phyloP scores from a whole-genome alignment of 2,888 invertebrate species.

The Dioctria linearis region DNA sequence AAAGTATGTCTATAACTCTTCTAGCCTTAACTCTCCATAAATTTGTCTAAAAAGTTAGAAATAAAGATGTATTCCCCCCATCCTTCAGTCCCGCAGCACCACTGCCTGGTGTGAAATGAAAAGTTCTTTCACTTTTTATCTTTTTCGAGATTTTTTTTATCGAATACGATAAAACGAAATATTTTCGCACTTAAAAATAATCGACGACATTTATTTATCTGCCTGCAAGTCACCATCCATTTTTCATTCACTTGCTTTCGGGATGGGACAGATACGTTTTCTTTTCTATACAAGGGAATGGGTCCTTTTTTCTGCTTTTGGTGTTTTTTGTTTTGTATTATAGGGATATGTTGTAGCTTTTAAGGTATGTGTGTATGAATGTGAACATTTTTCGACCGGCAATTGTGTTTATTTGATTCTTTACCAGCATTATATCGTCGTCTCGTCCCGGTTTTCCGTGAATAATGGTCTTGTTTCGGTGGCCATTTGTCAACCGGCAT shows the following conservation, averaged over 20 bases:
- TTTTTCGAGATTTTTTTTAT: constrained; percentile 32
- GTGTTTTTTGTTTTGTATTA: too few species aligned
- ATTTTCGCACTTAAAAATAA: constrained; percentile 51
- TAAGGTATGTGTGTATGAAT: background rate
- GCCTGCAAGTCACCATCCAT: constrained; percentile 49
- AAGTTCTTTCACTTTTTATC: constrained; percentile 34
- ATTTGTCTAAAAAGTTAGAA: too few species aligned
- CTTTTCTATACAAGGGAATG: too few species aligned
- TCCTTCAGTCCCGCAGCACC: background rate
- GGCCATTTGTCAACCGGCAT: constrained; percentile 49
- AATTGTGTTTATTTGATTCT: constrained; percentile 51
- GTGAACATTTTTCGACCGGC: constrained; percentile 16
- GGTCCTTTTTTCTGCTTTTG: background rate
- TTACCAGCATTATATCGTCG: constrained; percentile 43
- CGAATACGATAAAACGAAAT: constrained; percentile 43
- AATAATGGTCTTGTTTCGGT: constrained; percentile 43
- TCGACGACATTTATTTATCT: constrained; percentile 42
- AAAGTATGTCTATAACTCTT: too few species aligned
- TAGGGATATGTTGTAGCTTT: background rate
- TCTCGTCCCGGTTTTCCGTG: constrained; percentile 31
- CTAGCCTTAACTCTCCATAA: too few species aligned
- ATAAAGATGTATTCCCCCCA: too few species aligned
- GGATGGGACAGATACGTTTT: background rate
- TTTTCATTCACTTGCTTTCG: constrained; percentile 26
- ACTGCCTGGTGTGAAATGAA: constrained; percentile 18